Evolutionary conservation across 1,140 invertebrate species (phyloP).

Genomic region (Cardiocondyla obscurior): DNA sequence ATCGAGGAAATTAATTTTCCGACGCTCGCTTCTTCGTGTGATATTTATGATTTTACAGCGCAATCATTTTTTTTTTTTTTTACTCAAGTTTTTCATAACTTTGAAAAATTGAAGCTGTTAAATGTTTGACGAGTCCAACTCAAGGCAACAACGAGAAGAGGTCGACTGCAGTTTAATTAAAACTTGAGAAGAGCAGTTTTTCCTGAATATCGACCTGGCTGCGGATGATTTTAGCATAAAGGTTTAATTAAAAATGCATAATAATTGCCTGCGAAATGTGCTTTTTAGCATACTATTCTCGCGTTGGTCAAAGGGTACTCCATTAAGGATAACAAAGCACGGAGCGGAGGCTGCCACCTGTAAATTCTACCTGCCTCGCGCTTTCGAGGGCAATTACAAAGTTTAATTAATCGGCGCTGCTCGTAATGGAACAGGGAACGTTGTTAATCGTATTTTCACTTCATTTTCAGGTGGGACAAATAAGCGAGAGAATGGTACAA

Average conservation of each 20-base stretch:
- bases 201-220: neutral
- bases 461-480: conserved; percentile 36
- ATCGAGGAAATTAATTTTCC: neutral
- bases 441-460: conserved; percentile 1
- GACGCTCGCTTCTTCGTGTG: neutral
- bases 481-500: conserved; percentile 65
- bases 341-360: neutral
- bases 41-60: neutral
- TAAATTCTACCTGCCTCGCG: neutral
- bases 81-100: neutral
- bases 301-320: neutral
- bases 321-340: conserved; percentile 16
- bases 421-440: neutral
- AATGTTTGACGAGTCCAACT: neutral
- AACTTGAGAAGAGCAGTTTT: neutral
- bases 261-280: neutral
- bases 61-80: neutral
- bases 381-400: neutral
- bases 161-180: neutral
- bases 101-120: neutral
- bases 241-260: neutral
- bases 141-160: neutral
- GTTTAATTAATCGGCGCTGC: neutral
- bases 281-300: neutral
- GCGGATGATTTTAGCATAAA: neutral